Base-by-base conservation (phyloP, 2,797 vertebrate species). In the Varecia variegata region DNA sequence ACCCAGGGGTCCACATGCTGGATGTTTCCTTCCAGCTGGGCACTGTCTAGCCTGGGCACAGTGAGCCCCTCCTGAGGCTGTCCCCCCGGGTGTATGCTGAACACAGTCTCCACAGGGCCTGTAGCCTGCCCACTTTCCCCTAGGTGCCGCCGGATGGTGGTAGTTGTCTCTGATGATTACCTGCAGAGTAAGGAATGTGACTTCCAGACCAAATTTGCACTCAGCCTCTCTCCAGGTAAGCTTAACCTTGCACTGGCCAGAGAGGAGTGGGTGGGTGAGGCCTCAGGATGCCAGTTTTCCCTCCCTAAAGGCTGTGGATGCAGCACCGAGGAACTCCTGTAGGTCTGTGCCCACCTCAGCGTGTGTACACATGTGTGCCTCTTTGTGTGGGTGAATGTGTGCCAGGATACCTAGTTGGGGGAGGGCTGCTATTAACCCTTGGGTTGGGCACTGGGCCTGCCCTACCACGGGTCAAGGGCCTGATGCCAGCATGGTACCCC, bases 141-240 rank as follows among this genome's bases (percentile, higher is more conserved):
- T 40, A 99, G 99, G 98, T 99, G 99, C 97, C 99, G 99, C 97
- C 98, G 99, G 97, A 99, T 99, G 99, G 99, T 99, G 97, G 99
- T 99, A 0, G 99, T 99, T 3, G 99, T 99, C 98, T 99, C 99
- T 8, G 99, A 99, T 70, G 99, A 99, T 86, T 99, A 99, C 97
- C 98, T 99, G 60, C 98, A 99, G 82, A 99, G 99, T 0, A 98
- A 99, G 1, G 99, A 99, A 52, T 99, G 99, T 97, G 99, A 99
- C 97, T 99, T 99, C 98, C 99, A 99, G 99, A 99, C 99, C 88
- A 99, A 99, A 98, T 99, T 99, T 98, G 99, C 99, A 5, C 99
- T 99, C 97, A 99, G 99, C 96, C 99, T 99, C 90, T 99, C 99
- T 94, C 99, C 99, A 92, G 99, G 99, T 99, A 98, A 98, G 97